Base-by-base conservation (phyloP, 2,113 vertebrate genomes). In the Paratilapia polleni region DNA sequence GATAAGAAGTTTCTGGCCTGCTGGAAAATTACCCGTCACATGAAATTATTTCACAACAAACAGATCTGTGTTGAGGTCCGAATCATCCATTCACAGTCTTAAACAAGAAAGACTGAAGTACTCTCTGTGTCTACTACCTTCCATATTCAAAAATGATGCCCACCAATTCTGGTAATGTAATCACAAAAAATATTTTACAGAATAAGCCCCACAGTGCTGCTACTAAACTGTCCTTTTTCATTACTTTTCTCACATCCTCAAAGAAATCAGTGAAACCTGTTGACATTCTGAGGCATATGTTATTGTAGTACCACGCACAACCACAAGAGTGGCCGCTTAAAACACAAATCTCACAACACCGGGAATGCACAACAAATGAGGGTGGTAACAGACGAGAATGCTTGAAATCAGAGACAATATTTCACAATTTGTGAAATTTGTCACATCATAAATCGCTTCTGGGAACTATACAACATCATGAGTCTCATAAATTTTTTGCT, bases 321-420 rank as follows among this genome's bases (percentile, higher is more conserved):
- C 87, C 87, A 88, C 79, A 43, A 38, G 88, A 81, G 87, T 31
- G 73, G 0, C 36, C 83, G 43, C 83, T 59, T 47, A n/a, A 54
- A 6, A 43, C 14, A 20, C 19, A 61, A 20, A 59, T 31, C 49
- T 31, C 4, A 2, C 6, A 38, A 17, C 6, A 38, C 0, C 6
- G 11, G 4, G 4, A 4, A 43, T 5, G 9, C 2, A 6, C 3
- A 31, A 13, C 8, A 38, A 63, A 34, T 54, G 14, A 68, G 36
- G 31, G 38, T 62, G 56, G 31, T 87, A 78, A 49, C 13, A 61
- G 26, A 74, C 43, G 26, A 62, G 58, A 31, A 14, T 52, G 2
- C 8, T 19, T 0, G 0, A 31, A 73, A 49, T 8, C 15, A 49
- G 15, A 49, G 15, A 2, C 8, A 68, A 49, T 68, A 68, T 49